phyloP scores from a whole-genome alignment of 2,797 vertebrate genomes.

The Carcharodon carcharias region DNA sequence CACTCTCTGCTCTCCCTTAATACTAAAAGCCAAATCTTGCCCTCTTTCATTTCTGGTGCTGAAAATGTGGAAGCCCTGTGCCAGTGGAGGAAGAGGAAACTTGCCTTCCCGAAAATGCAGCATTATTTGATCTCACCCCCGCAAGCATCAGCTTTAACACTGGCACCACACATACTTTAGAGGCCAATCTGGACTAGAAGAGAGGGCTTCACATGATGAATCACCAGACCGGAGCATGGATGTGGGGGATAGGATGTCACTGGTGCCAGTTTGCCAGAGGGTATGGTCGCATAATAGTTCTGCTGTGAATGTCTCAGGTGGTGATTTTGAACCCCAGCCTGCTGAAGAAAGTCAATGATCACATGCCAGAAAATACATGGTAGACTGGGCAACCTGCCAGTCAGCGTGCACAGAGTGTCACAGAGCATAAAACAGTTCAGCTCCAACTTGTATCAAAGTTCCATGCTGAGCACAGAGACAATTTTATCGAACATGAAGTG shows the following conservation, averaged over 20 bases:
- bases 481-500: background rate
- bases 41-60: background rate
- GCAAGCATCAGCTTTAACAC: background rate
- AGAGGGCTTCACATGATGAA: background rate
- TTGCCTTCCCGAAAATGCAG: background rate
- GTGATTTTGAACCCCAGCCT: background rate
- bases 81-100: background rate
- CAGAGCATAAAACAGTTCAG: background rate
- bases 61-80: background rate
- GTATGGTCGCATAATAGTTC: background rate
- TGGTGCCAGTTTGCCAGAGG: background rate
- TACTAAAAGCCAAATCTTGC: too few relatives aligned
- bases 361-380: background rate
- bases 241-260: background rate
- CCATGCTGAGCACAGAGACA: background rate
- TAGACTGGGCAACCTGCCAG: background rate
- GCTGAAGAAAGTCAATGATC: background rate
- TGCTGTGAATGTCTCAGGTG: background rate
- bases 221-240: background rate
- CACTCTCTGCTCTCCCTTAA: too few relatives aligned
- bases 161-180: background rate
- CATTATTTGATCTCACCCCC: background rate
- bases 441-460: background rate
- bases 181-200: background rate
- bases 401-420: background rate